Conservation (phyloP, 2,113 vertebrate species). For the Jaculus jaculus region DNA sequence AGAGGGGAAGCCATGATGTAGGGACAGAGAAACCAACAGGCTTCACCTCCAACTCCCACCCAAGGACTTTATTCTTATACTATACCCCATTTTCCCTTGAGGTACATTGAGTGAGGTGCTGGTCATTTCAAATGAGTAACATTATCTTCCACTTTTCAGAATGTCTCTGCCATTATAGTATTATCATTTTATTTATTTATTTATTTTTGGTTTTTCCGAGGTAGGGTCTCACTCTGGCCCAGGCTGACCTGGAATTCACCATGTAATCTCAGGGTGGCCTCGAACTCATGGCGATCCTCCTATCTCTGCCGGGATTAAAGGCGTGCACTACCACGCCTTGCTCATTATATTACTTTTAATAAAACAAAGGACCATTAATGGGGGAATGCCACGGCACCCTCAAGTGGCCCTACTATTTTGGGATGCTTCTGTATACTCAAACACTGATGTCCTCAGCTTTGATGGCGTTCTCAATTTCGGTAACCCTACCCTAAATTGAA, state of each 20-base stretch:
- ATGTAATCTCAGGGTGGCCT: no score
- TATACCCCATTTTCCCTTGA: neutral
- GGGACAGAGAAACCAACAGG: neutral
- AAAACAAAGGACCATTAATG: neutral
- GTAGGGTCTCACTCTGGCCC: no score
- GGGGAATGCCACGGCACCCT: neutral
- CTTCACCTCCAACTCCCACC: no score
- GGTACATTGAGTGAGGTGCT: neutral
- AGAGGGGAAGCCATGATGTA: neutral
- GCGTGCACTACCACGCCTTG: no score
- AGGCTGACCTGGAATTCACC: no score
- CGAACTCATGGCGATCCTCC: no score
- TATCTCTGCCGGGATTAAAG: no score
- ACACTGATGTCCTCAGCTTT: neutral
- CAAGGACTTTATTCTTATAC: neutral
- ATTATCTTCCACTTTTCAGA: neutral
- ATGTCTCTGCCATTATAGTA: neutral
- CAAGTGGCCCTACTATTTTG: neutral
- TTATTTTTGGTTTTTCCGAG: no score
- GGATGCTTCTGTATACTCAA: neutral
- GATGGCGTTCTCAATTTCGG: no score
- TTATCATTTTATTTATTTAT: no score
- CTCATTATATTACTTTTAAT: slow-evolving; percentile 18
- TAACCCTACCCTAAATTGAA: neutral
- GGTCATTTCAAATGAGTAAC: neutral